Percentiles rank a stretch among this genome's conserved stretches.
phyloP scores from a whole-genome alignment of 1,140 invertebrate species.

The Bombus impatiens region DNA sequence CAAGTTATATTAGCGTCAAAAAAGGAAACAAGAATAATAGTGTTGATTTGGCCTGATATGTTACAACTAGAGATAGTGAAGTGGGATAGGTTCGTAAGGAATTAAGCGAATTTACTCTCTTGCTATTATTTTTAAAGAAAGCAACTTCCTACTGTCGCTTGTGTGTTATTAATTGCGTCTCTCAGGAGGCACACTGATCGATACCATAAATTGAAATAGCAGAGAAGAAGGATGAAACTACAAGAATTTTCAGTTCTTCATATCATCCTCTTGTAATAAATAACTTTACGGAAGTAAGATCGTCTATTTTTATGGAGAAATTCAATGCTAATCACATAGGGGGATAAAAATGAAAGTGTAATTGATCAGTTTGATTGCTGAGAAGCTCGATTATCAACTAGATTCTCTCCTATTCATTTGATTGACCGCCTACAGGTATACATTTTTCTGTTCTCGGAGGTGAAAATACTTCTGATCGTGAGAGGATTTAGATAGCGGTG shows the following conservation, averaged over 20 bases:
- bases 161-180: too few relatives aligned
- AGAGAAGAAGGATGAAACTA: too few relatives aligned
- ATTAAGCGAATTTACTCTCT: too few relatives aligned
- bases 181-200: too few relatives aligned
- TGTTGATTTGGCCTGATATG: too few relatives aligned
- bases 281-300: neutral
- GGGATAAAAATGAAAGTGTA: neutral
- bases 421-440: neutral
- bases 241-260: neutral
- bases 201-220: too few relatives aligned
- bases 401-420: neutral
- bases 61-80: too few relatives aligned
- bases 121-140: too few relatives aligned
- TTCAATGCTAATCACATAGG: neutral
- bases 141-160: too few relatives aligned
- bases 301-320: neutral
- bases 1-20: too few relatives aligned
- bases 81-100: too few relatives aligned
- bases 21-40: too few relatives aligned
- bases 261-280: neutral
- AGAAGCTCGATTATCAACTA: neutral
- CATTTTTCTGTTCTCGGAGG: neutral
- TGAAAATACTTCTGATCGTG: neutral
- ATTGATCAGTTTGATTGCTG: neutral
- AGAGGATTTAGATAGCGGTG: neutral